Evolutionary conservation across 2,797 vertebrate species (phyloP).

Genomic region (Capromys pilorides): DNA sequence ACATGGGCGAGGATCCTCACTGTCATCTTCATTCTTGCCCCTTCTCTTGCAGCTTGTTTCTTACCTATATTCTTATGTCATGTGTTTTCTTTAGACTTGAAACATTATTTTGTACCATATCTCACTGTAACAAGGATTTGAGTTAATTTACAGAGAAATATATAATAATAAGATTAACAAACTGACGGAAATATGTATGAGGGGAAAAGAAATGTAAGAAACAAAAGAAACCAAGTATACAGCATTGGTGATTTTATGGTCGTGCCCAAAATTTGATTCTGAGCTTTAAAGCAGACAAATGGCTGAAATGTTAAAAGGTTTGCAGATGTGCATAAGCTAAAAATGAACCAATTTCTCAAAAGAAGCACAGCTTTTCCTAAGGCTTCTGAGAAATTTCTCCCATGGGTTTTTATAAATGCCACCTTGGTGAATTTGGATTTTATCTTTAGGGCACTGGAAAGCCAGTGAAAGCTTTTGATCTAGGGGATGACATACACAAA

Average conservation of each 20-base stretch:
- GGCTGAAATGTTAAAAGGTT: slow-evolving; percentile 25
- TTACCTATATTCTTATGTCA: slow-evolving; percentile 11
- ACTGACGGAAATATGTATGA: slow-evolving; percentile 16
- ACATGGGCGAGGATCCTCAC: neutral
- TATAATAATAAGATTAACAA: slow-evolving; percentile 28
- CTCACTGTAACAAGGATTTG: slow-evolving; percentile 50
- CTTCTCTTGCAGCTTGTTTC: neutral
- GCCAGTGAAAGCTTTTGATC: slow-evolving; percentile 47
- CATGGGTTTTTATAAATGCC: slow-evolving; percentile 44
- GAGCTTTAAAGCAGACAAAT: slow-evolving; percentile 35
- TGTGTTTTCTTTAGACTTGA: slow-evolving; percentile 20
- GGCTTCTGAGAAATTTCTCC: slow-evolving; percentile 49
- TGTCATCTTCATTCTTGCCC: neutral
- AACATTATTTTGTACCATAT: slow-evolving; percentile 45
- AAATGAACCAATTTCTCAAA: slow-evolving; percentile 40
- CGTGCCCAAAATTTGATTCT: slow-evolving; percentile 9
- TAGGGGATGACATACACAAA: slow-evolving; percentile 38
- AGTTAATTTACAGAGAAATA: slow-evolving; percentile 48
- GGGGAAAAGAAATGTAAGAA: slow-evolving; percentile 53
- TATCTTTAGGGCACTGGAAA: slow-evolving; percentile 47
- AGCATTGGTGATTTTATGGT: slow-evolving; percentile 1
- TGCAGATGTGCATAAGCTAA: slow-evolving; percentile 48
- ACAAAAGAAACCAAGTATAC: neutral
- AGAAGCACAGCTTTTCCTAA: slow-evolving; percentile 46
- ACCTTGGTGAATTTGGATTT: slow-evolving; percentile 64